Percentiles rank a stretch among this genome's conserved stretches.
Conservation (phyloP, 2,888 invertebrate genomes). For the Cephalotes varians region DNA sequence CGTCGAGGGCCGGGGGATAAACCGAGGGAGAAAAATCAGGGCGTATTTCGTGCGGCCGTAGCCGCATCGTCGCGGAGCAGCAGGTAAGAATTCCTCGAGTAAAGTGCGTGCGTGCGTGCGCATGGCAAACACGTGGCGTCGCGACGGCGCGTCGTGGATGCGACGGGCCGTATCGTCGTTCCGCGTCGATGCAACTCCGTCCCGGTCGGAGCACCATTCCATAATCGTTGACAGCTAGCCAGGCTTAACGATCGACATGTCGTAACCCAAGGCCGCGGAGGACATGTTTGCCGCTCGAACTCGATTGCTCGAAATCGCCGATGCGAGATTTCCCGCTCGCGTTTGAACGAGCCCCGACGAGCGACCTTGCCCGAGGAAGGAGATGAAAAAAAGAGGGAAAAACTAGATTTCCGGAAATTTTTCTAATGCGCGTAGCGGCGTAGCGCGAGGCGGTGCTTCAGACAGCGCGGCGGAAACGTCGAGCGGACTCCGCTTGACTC, state of each 20-base stretch:
- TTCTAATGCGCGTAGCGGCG: neutral
- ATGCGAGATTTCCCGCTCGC: conserved; percentile 29
- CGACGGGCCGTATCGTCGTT: neutral
- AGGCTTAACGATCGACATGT: conserved; percentile 63
- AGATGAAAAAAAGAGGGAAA: neutral
- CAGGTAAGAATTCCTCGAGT: conserved; percentile 65
- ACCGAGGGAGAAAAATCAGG: neutral
- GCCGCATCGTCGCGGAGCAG: conserved; percentile 55
- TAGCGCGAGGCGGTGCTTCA: neutral
- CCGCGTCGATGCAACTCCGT: neutral
- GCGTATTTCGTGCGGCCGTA: neutral
- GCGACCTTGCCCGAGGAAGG: neutral
- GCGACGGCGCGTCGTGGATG: conserved; percentile 13
- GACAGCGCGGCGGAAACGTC: neutral
- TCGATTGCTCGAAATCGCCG: conserved; percentile 52
- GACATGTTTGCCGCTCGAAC: conserved; percentile 74
- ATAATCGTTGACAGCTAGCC: conserved; percentile 7
- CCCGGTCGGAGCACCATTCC: too few relatives aligned
- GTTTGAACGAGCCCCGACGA: conserved; percentile 28
- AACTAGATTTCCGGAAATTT: neutral
- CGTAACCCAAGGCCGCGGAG: conserved; percentile 72
- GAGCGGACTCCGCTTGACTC: conserved; percentile 45
- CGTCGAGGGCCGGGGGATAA: neutral
- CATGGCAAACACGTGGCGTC: conserved; percentile 44
- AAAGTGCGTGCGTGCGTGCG: neutral